phyloP scores from a whole-genome alignment of 2,113 vertebrate species.

The Melanerpes aurifrons region DNA sequence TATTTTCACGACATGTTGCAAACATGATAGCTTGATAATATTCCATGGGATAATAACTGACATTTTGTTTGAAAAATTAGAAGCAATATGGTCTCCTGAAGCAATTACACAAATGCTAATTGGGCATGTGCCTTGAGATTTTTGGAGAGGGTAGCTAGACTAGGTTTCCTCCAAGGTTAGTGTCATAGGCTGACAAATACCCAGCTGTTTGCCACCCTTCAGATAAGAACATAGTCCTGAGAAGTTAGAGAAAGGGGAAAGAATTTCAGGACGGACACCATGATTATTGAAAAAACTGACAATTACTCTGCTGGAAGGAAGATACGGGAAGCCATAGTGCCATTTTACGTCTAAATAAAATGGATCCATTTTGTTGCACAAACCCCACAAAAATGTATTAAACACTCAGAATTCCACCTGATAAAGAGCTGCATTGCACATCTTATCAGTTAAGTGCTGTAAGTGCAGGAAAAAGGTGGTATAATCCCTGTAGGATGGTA shows the following conservation, averaged over 20 bases:
- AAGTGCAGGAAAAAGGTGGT: slow-evolving; percentile 16
- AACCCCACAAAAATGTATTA: not conserved
- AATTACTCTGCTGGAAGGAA: not conserved
- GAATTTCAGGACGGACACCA: not conserved
- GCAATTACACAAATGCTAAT: not conserved
- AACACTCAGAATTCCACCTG: not conserved
- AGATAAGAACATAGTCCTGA: not conserved
- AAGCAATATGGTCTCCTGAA: not conserved
- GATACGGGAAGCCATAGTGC: not conserved
- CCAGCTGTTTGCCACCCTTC: not conserved
- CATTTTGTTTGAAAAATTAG: slow-evolving; percentile 28
- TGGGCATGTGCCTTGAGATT: not conserved
- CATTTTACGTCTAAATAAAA: not conserved
- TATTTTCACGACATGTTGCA: not conserved
- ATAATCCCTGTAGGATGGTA: not conserved
- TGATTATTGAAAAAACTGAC: not conserved
- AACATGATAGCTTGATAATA: slow-evolving; percentile 12
- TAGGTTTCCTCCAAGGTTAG: not conserved
- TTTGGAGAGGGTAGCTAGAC: not conserved
- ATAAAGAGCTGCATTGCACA: not conserved
- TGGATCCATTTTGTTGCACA: not conserved
- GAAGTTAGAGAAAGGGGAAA: not conserved
- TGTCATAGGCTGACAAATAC: not conserved
- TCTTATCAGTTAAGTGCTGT: slow-evolving; percentile 7
- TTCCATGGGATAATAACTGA: not conserved